Percentiles rank a stretch among this genome's conserved stretches.
These are phyloP conservation scores for Oppia nitens DNA, from an alignment of 1,140 invertebrate genomes.

Conservation along the genomic window DNA sequence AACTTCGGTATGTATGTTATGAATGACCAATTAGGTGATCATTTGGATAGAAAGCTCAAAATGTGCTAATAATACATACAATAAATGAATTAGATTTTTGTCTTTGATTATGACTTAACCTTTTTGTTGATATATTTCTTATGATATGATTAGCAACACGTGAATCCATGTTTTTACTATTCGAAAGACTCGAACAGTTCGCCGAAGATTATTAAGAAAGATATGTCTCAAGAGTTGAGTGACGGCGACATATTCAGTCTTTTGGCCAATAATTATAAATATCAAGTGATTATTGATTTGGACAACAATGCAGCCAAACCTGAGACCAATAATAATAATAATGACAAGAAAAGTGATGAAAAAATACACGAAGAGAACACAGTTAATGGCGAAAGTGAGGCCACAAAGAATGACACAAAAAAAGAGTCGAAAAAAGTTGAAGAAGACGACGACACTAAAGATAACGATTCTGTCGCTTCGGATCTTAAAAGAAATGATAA, in stretches of 20 bases:
- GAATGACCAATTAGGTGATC: no score
- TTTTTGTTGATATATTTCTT: slow-evolving; percentile 6
- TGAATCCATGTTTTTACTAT: slow-evolving; percentile 23
- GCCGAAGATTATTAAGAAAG: slow-evolving; percentile 22
- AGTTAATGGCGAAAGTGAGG: background rate
- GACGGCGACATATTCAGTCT: slow-evolving; percentile 23
- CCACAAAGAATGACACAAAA: background rate
- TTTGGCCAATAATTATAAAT: slow-evolving; percentile 20
- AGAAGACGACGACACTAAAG: slow-evolving; percentile 14
- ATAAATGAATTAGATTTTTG: background rate
- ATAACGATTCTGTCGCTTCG: slow-evolving; percentile 1
- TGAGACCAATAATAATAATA: background rate
- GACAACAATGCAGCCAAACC: background rate
- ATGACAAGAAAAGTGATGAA: slow-evolving; percentile 1
- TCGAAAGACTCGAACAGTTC: slow-evolving; percentile 16
- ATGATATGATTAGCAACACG: slow-evolving; percentile 17
- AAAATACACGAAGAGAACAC: background rate
- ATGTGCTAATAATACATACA: background rate
- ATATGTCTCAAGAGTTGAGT: slow-evolving; percentile 19
- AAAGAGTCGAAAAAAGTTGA: background rate
- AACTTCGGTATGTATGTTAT: slow-evolving; percentile 21
- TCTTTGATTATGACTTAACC: background rate
- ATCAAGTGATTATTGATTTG: slow-evolving; percentile 18
- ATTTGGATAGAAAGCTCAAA: background rate
- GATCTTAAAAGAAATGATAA: background rate